phyloP scores from a whole-genome alignment of 2,888 invertebrate species.

The Mimas tiliae region DNA sequence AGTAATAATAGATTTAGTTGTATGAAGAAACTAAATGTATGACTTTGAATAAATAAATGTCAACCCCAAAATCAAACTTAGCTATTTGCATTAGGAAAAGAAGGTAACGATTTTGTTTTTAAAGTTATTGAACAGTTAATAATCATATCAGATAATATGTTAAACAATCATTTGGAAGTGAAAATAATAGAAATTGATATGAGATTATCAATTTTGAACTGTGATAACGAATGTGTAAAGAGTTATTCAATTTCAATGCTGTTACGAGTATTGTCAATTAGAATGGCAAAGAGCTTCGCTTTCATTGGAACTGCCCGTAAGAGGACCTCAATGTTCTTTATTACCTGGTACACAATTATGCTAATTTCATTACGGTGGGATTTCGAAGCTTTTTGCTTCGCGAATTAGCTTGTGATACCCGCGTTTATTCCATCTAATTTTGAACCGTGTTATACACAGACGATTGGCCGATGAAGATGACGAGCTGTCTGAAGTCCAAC shows the following conservation, averaged over 20 bases:
- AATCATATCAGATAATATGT: neutral
- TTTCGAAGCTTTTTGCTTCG: slow-evolving; percentile 41
- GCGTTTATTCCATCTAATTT: slow-evolving; percentile 34
- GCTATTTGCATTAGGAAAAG: neutral
- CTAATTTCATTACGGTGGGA: slow-evolving; percentile 32
- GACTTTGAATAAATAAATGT: slow-evolving; percentile 4
- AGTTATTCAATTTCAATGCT: neutral
- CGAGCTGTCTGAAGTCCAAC: slow-evolving; percentile 97
- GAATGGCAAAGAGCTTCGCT: slow-evolving; percentile 26
- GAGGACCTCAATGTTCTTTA: slow-evolving; percentile 1
- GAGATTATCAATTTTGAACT: neutral
- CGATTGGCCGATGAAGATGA: slow-evolving; percentile 96
- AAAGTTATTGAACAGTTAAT: neutral
- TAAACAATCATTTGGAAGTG: neutral
- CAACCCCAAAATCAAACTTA: neutral
- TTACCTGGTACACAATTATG: slow-evolving; percentile 26
- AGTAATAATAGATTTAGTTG: slow-evolving; percentile 4
- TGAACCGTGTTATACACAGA: slow-evolving; percentile 76
- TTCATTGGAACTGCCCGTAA: slow-evolving; percentile 20
- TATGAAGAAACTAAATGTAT: slow-evolving; percentile 1
- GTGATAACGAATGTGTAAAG: neutral
- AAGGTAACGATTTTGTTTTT: slow-evolving; percentile 12
- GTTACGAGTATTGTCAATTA: neutral
- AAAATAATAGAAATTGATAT: neutral
- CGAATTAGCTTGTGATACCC: slow-evolving; percentile 32